Evolutionary conservation across 2,113 vertebrate species (phyloP).

Genomic region (Actenoides lindsayi): DNA sequence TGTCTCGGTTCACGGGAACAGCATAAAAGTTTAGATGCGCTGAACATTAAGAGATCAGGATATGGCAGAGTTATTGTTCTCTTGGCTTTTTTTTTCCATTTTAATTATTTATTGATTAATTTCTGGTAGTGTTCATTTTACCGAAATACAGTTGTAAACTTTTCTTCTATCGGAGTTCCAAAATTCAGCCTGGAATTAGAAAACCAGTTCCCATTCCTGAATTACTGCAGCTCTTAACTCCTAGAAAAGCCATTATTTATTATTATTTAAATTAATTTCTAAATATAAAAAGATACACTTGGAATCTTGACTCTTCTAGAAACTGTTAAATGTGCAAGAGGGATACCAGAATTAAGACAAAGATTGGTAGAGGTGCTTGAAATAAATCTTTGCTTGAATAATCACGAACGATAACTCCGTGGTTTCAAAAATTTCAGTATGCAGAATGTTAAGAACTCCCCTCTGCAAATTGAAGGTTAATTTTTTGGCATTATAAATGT

Average conservation of each 20-base stretch:
- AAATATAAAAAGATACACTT: neutral
- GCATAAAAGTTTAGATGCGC: conserved; percentile 22
- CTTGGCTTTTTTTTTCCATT: neutral
- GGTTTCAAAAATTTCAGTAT: neutral
- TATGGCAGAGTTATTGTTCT: neutral
- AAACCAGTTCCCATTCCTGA: neutral
- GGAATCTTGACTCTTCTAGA: neutral
- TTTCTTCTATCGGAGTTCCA: neutral
- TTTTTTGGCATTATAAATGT: neutral
- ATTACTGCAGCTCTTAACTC: neutral
- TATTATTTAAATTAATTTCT: neutral
- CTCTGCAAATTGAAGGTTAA: neutral
- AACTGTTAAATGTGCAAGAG: neutral
- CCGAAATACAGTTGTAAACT: neutral
- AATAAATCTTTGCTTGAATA: neutral
- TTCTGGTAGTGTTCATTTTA: neutral
- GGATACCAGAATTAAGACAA: neutral
- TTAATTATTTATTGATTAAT: neutral
- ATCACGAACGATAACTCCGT: neutral
- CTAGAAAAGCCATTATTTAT: neutral
- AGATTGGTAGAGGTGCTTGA: neutral
- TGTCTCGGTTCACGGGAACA: conserved; percentile 22
- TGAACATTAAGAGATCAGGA: neutral
- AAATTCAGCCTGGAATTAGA: neutral
- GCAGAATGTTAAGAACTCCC: neutral